Conservation (phyloP, 2,113 vertebrate species). For the Terrapene triunguis region DNA sequence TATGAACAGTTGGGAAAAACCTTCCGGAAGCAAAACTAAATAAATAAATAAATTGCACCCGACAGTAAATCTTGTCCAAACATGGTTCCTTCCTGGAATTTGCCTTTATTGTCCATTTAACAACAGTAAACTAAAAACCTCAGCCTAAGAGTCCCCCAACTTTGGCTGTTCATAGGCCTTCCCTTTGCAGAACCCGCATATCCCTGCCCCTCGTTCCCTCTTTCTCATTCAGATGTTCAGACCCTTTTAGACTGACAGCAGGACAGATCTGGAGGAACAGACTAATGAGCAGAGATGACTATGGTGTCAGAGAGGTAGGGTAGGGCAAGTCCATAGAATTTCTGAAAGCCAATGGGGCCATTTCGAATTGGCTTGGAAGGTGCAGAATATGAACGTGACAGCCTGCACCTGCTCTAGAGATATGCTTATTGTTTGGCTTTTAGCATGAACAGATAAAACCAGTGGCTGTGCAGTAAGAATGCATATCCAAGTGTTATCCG, state of each 20-base stretch:
- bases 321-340: conserved; percentile 39
- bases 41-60: background rate
- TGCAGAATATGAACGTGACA: conserved; percentile 41
- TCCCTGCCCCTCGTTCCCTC: background rate
- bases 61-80: background rate
- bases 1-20: background rate
- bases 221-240: background rate
- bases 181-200: background rate
- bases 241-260: background rate
- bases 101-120: background rate
- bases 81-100: background rate
- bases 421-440: conserved; percentile 71
- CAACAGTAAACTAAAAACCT: background rate
- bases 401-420: conserved; percentile 50
- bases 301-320: conserved; percentile 15
- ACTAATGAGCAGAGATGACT: conserved; percentile 19
- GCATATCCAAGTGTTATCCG: conserved; percentile 63
- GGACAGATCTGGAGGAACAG: background rate
- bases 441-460: conserved; percentile 55
- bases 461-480: conserved; percentile 56
- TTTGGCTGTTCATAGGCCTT: rapidly evolving
- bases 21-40: background rate
- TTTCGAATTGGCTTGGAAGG: conserved; percentile 66
- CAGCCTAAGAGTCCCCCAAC: background rate
- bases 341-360: conserved; percentile 71